Evolutionary conservation across 64 coral and sea anemone genomes (phyloP), one percentile per base, ranked within the genome.

Genomic region (Orbicella faveolata): DNA sequence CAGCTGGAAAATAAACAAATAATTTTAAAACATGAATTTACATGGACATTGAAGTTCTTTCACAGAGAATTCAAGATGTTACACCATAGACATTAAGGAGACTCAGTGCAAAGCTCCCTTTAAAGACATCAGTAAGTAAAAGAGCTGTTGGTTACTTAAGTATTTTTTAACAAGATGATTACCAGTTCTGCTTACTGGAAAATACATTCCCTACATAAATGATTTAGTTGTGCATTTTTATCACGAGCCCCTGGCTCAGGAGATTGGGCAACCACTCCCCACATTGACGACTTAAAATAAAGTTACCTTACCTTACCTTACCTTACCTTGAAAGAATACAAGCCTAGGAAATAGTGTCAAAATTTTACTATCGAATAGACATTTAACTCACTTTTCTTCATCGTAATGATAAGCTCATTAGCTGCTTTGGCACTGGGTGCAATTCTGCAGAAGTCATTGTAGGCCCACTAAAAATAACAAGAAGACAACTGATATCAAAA

Each of bases 401-500:
- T 95, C 15, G 94, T 95, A 20, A 98, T 98, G 25, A 95, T 98
- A 59, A 98, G 73, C 65, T 98, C 96, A 82, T 88, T 98, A n/a
- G 83, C 9, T 9, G 96, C 94, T 63, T 98, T 98, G 11, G 78
- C 88, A 91, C 96, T 98, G 88, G 96, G 96, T 66, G 94, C 64
- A 21, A 98, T 92, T 85, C 94, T 95, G 62, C 93, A 87, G 78
- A 98, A 98, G 72, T 95, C 96, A 35, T 91, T 82, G 77, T 98
- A 98, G 6, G 91, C 94, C 96, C 96, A 98, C 96, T 98, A 52
- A 75, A 83, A 83, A 16, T 1, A 90, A 23, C 9, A 34, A 62
- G 16, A 63, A 81, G 44, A 6, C 44, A 5, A 6, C 5, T 5
- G 44, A 48, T 48, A 48, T 48, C 44, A 48, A 48, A 48, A 48